Conservation (phyloP, 2,113 vertebrate species). For the rabbit (Oryctolagus cuniculus) region mOryCun1.1 NC_091435.1:90678001-90678500, state of each 20-base stretch:
- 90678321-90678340: not conserved
- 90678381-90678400: not conserved
- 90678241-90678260: not conserved
- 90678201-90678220: not conserved
- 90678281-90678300: not conserved
- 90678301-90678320: not conserved
- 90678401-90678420: not conserved
- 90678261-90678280: not conserved
- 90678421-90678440: not conserved
- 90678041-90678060: not conserved
- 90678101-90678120: not conserved
- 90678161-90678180: not conserved
- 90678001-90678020: not conserved
- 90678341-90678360: not conserved
- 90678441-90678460: not conserved
- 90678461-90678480: not conserved
- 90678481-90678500: not conserved
- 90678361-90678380: not conserved
- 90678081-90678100: not conserved
- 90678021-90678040: not conserved
- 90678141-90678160: not conserved
- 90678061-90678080: not conserved
- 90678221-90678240: not conserved
- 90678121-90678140: not conserved
- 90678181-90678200: not conserved